Conservation (phyloP, 2,113 vertebrate genomes). For the Oreochromis spilurus region DNA sequence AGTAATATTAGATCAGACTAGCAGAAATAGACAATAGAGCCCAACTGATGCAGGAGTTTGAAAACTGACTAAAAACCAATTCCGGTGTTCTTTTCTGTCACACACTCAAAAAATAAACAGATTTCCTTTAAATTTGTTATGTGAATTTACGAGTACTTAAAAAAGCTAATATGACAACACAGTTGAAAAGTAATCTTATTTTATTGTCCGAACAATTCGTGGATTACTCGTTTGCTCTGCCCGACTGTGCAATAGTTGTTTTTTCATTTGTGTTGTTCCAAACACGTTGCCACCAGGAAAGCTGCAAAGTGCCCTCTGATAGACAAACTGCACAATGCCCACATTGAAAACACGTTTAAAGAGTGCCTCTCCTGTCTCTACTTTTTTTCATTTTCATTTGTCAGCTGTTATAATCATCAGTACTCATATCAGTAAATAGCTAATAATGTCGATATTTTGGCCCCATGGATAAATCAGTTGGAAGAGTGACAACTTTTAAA, state of each 20-base stretch:
- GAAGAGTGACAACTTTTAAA: not conserved
- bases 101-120: not conserved
- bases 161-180: not conserved
- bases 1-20: not conserved
- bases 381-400: not conserved
- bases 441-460: not conserved
- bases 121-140: not conserved
- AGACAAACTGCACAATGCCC: not conserved
- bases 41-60: not conserved
- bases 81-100: not conserved
- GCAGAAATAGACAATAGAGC: not conserved
- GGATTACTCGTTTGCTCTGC: not conserved
- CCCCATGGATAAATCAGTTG: not conserved
- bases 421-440: not conserved
- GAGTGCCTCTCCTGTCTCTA: rapidly evolving
- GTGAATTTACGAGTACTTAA: not conserved
- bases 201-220: not conserved
- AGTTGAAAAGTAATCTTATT: not conserved
- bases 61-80: not conserved
- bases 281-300: not conserved
- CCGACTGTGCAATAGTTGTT: not conserved
- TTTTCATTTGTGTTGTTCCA: not conserved
- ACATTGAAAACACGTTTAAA: not conserved
- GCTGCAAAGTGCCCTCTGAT: not conserved
- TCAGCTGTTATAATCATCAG: not conserved